phyloP scores from a whole-genome alignment of 2,888 invertebrate genomes.

The Chloroclysta siterata region DNA sequence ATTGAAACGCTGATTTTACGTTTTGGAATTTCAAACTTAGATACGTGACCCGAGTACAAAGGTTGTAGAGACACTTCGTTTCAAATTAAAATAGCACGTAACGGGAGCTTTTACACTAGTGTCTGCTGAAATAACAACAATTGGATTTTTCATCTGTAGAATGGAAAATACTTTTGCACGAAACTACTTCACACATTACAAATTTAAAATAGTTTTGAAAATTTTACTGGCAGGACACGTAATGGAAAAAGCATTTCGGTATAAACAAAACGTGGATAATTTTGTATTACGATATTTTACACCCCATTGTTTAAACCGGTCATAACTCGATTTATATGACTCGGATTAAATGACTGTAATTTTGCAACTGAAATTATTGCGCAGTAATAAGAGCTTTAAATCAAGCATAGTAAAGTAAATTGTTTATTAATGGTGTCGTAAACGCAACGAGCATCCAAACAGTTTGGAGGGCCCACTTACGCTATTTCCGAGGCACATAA shows the following conservation, averaged over 20 bases:
- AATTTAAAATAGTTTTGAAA: background rate
- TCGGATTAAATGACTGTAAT: conserved; percentile 55
- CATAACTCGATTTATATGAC: conserved; percentile 56
- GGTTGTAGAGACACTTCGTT: conserved; percentile 61
- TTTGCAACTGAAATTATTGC: conserved; percentile 58
- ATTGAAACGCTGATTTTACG: conserved; percentile 74
- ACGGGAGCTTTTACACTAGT: conserved; percentile 35
- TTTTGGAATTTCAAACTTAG: conserved; percentile 73
- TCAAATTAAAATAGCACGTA: conserved; percentile 59
- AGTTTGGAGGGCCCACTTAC: conserved; percentile 19
- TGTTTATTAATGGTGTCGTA: conserved; percentile 64
- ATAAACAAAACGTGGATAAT: conserved; percentile 37
- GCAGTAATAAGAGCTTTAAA: conserved; percentile 61
- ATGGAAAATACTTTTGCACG: background rate
- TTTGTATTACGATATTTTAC: conserved; percentile 47
- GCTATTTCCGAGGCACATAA: conserved; percentile 11
- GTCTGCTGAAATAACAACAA: conserved; percentile 23
- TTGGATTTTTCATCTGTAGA: conserved; percentile 10
- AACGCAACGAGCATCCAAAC: conserved; percentile 43
- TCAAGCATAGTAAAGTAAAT: conserved; percentile 56
- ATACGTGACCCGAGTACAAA: conserved; percentile 69
- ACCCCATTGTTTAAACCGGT: conserved; percentile 52
- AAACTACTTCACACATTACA: background rate
- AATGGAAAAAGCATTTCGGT: conserved; percentile 22
- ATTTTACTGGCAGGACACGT: background rate